Conservation (phyloP, 2,113 vertebrate species). For the Suncus etruscus region DNA sequence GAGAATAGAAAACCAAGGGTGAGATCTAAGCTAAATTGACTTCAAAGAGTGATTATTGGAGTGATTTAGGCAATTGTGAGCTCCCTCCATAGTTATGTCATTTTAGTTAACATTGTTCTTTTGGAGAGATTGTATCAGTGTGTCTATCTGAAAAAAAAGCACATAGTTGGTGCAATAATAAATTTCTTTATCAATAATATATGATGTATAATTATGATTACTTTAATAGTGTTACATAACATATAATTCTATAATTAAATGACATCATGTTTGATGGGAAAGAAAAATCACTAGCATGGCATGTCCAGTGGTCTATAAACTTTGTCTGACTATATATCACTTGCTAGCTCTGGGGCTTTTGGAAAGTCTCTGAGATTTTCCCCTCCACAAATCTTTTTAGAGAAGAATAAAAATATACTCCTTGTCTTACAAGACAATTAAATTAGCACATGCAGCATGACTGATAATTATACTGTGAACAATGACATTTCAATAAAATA, state of each 20-base stretch:
- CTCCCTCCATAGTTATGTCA: not conserved
- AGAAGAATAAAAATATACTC: not conserved
- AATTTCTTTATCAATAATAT: not conserved
- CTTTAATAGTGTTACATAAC: not conserved
- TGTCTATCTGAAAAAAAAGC: not conserved
- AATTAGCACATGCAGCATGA: not conserved
- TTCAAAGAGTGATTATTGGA: not conserved
- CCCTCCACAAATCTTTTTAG: not conserved
- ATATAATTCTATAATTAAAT: not conserved
- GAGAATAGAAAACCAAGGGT: not conserved
- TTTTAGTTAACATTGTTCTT: not conserved
- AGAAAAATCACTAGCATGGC: not conserved
- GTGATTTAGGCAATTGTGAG: not conserved
- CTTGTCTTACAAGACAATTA: not conserved
- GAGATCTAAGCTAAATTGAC: not conserved
- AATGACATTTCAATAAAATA: constrained; percentile 44
- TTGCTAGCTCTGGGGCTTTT: not conserved
- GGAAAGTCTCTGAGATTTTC: not conserved
- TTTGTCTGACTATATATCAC: not conserved
- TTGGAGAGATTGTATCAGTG: not conserved
- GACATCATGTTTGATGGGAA: rapidly evolving
- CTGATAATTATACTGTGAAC: not conserved
- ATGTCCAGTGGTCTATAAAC: not conserved
- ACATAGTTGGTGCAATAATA: not conserved
- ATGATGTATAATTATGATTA: not conserved